Conservation (phyloP, 2,888 invertebrate genomes). For the Trachelus tabidus region DNA sequence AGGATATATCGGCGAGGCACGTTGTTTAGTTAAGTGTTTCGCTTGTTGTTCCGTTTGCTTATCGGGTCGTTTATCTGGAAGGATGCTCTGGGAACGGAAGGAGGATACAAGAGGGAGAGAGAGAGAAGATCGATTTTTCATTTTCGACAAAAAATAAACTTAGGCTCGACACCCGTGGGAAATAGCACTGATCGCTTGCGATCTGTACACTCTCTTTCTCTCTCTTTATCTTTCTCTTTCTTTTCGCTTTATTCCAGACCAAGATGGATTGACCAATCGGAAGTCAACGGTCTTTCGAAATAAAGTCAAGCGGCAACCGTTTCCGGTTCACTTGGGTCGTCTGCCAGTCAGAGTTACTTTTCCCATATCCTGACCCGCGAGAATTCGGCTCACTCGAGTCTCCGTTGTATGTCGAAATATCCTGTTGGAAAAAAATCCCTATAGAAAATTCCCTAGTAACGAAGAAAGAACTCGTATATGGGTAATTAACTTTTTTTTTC, state of each 20-base stretch:
- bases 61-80: conserved; percentile 10
- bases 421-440: background rate
- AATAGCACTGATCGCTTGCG: conserved; percentile 7
- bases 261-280: conserved; percentile 29
- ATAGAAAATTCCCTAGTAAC: too few species aligned
- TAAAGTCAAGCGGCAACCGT: conserved; percentile 19
- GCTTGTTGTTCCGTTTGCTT: conserved; percentile 10
- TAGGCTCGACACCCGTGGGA: conserved; percentile 5
- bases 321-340: background rate
- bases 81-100: background rate
- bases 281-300: conserved; percentile 18
- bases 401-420: too few species aligned
- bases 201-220: background rate
- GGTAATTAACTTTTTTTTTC: too few species aligned
- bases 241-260: conserved; percentile 13
- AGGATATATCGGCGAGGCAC: background rate
- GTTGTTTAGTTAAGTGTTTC: background rate
- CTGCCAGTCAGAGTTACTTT: background rate
- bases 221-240: background rate
- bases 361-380: background rate
- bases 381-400: too few species aligned
- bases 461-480: too few species aligned
- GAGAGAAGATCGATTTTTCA: conserved; percentile 12
- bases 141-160: conserved; percentile 10
- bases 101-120: background rate